Evolutionary conservation across 2,888 invertebrate genomes (phyloP).

Genomic region (Heteropelma amictum): DNA sequence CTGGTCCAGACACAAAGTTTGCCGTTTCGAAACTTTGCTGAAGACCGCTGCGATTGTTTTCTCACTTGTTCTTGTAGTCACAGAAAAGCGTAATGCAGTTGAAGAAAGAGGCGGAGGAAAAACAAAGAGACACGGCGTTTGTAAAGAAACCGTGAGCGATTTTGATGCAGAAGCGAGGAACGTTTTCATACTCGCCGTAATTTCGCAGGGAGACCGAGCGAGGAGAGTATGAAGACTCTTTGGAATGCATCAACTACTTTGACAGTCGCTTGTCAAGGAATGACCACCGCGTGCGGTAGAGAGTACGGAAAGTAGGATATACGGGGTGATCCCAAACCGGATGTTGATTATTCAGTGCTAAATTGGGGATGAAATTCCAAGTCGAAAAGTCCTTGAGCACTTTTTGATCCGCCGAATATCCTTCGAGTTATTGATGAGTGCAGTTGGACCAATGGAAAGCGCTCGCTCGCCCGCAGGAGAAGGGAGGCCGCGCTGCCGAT

Average conservation of each 20-base stretch:
- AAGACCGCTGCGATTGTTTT: slow-evolving; percentile 49
- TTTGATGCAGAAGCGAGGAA: slow-evolving; percentile 14
- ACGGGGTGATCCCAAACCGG: slow-evolving; percentile 6
- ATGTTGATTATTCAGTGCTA: slow-evolving; percentile 36
- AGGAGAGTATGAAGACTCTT: slow-evolving; percentile 6
- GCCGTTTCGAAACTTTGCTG: slow-evolving; percentile 57
- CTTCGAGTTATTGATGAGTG: too few relatives aligned
- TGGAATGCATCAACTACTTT: slow-evolving; percentile 46
- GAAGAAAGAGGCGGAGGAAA: background rate
- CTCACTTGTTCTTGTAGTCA: slow-evolving; percentile 29
- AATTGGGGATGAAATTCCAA: too few relatives aligned
- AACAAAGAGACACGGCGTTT: too few relatives aligned
- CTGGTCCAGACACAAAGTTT: slow-evolving; percentile 17
- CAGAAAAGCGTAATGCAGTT: slow-evolving; percentile 1
- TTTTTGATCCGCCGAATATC: too few relatives aligned
- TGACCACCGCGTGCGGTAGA: too few relatives aligned
- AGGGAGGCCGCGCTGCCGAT: too few relatives aligned
- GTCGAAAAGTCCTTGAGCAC: too few relatives aligned
- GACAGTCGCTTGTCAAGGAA: slow-evolving; percentile 51
- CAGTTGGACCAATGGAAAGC: too few relatives aligned
- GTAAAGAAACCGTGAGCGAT: slow-evolving; percentile 6
- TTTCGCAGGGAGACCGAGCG: slow-evolving; percentile 30
- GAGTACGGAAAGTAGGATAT: background rate
- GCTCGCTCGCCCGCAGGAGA: too few relatives aligned
- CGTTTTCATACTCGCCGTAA: slow-evolving; percentile 21